These are phyloP conservation scores for Enteromius paludinosus DNA, from an alignment of 2,797 vertebrate species.

Conservation along the genomic window DNA sequence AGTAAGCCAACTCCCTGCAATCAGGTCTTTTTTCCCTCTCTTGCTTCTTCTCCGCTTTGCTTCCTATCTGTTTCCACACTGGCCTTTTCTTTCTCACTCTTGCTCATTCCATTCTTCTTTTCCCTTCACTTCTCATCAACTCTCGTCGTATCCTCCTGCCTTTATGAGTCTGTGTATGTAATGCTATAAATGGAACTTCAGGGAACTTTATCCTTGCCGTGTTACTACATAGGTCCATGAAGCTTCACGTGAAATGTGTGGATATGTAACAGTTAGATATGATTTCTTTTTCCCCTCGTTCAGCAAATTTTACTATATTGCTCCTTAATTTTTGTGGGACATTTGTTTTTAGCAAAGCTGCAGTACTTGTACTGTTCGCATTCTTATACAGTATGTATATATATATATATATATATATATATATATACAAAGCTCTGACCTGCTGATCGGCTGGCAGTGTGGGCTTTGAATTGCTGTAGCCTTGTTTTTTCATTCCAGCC, in stretches of 20 bases:
- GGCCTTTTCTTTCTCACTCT: constrained; percentile 33
- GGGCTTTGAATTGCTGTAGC: constrained; percentile 29
- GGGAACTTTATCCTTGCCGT: constrained; percentile 8
- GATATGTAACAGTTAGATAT: constrained; percentile 44
- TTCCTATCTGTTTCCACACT: constrained; percentile 18
- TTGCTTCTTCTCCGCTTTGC: background rate
- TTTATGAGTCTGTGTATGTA: background rate
- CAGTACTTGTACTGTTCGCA: constrained; percentile 49
- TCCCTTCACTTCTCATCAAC: background rate
- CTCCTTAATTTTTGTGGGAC: constrained; percentile 62
- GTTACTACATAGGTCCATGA: constrained; percentile 29
- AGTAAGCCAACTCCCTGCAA: constrained; percentile 21
- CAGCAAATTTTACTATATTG: constrained; percentile 66
- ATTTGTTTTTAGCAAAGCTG: constrained; percentile 61
- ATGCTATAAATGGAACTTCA: constrained; percentile 5
- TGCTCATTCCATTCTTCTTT: background rate
- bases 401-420: constrained; percentile 53
- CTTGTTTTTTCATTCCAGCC: constrained; percentile 46
- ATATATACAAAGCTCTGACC: constrained; percentile 67
- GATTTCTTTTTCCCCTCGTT: background rate
- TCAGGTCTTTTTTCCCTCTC: constrained; percentile 24
- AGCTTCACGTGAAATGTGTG: constrained; percentile 43
- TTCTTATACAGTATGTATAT: constrained; percentile 58
- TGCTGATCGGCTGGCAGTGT: constrained; percentile 45
- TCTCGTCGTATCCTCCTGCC: background rate